Conservation (phyloP, 2,113 vertebrate genomes). For the Atlantisia rogersi region DNA sequence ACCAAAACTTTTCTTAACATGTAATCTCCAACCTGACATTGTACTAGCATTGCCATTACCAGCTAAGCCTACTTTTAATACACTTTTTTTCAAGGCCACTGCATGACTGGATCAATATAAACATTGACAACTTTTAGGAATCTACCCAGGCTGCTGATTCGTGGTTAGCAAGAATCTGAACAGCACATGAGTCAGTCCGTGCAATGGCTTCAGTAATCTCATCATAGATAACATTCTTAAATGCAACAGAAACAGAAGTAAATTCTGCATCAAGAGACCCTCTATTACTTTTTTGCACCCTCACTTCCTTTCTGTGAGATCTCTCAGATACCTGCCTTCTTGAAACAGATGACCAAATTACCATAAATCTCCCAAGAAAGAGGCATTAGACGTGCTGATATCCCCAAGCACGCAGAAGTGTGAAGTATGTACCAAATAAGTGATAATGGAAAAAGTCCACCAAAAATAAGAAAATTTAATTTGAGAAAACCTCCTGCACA, state of each 20-base stretch:
- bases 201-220: neutral
- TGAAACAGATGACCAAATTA: neutral
- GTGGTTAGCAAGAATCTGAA: constrained; percentile 7
- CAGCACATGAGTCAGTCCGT: neutral
- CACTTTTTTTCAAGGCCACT: neutral
- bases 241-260: neutral
- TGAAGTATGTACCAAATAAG: neutral
- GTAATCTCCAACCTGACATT: neutral
- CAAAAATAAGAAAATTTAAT: neutral
- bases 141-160: neutral
- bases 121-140: neutral
- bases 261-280: neutral
- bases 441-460: neutral
- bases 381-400: neutral
- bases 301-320: neutral
- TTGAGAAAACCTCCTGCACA: neutral
- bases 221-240: neutral
- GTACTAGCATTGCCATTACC: neutral
- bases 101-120: neutral
- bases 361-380: neutral
- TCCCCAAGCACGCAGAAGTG: neutral
- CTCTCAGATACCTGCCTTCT: neutral
- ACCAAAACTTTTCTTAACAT: neutral
- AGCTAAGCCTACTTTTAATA: neutral
- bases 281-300: neutral